Percentiles rank a stretch among this genome's conserved stretches.
phyloP scores from a whole-genome alignment of 2,888 invertebrate genomes.

The Meiosimyza decipiens region DNA sequence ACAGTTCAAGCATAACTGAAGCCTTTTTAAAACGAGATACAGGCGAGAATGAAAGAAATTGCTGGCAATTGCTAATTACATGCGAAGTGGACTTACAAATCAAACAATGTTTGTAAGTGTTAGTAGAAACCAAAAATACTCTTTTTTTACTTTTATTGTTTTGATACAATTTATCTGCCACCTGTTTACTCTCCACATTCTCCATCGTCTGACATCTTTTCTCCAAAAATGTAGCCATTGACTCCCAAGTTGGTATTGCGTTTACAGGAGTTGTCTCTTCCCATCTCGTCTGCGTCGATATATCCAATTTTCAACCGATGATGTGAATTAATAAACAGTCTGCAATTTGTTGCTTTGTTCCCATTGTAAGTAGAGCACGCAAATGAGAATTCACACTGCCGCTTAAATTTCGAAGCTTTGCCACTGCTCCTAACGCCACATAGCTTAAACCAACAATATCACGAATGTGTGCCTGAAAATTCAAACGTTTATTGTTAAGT shows the following conservation, averaged over 20 bases:
- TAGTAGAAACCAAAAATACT: constrained; percentile 22
- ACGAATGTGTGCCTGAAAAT: constrained; percentile 39
- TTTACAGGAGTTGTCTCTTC: constrained; percentile 33
- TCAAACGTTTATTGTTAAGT: constrained; percentile 33
- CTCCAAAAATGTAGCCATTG: constrained; percentile 33
- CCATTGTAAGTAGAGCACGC: constrained; percentile 31
- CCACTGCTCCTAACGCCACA: constrained; percentile 36
- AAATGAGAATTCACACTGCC: constrained; percentile 37
- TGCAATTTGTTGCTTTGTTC: constrained; percentile 32
- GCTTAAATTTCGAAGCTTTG: constrained; percentile 33
- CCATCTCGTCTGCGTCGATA: constrained; percentile 30
- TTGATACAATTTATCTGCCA: constrained; percentile 31
- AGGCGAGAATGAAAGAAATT: constrained; percentile 21
- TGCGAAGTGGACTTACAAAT: constrained; percentile 29
- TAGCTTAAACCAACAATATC: constrained; percentile 35
- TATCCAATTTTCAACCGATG: constrained; percentile 26
- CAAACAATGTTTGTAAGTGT: constrained; percentile 25
- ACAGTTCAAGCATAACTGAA: constrained; percentile 1
- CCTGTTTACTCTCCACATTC: constrained; percentile 38
- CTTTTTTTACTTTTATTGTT: constrained; percentile 6
- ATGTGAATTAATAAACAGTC: constrained; percentile 35
- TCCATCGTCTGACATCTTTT: constrained; percentile 38
- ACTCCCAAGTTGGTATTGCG: constrained; percentile 35
- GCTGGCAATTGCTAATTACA: constrained; percentile 26
- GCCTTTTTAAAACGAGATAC: not conserved